Base-by-base conservation (phyloP, 1,140 invertebrate species). In the Mya arenaria region DNA sequence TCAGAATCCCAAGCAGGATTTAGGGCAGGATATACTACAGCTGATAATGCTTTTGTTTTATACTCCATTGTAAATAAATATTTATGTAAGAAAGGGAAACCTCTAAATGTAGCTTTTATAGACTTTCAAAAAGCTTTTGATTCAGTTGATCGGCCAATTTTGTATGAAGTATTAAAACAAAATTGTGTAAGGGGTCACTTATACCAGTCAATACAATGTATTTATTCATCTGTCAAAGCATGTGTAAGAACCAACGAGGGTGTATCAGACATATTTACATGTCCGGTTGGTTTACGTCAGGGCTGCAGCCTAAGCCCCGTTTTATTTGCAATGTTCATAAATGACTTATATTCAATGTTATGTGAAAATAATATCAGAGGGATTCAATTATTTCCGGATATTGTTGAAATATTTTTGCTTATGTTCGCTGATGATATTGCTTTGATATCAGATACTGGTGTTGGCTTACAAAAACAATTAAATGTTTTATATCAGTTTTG, bases 41-140 rank as follows among this genome's bases (percentile, higher is more conserved):
- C 65, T 17, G 68, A 82, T 63, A 62, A 71, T 82, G 58, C 68
- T 34, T 82, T 52, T 82, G 39, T 60, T 48, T 63, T 82, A n/a
- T 58, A 82, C 65, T 52, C 66, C 4, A 58, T 82, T 25, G 34
- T 72, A 19, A 55, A 82, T 25, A 72, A 62, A 32, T 63, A 65
- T 32, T 52, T 73, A 10, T 63, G 48, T 30, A 73, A 23, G 39
- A 82, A 63, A 32, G 56, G 66, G n/a, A 48, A 55, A 17, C 39
- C 48, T 37, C n/a, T 82, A 32, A 72, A 72, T 52, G 34, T 30
- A 23, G 52, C 28, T 23, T 82, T 63, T 72, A 28, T 71, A 34
- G 78, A 62, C 41, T 82, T 73, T 36, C 34, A 71, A 34, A 82
- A 82, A 63, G 68, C 79, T 13, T 82, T 60, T 55, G 79, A 73